Conservation (phyloP, 2,888 invertebrate genomes). For the Druceiella hillmani region DNA sequence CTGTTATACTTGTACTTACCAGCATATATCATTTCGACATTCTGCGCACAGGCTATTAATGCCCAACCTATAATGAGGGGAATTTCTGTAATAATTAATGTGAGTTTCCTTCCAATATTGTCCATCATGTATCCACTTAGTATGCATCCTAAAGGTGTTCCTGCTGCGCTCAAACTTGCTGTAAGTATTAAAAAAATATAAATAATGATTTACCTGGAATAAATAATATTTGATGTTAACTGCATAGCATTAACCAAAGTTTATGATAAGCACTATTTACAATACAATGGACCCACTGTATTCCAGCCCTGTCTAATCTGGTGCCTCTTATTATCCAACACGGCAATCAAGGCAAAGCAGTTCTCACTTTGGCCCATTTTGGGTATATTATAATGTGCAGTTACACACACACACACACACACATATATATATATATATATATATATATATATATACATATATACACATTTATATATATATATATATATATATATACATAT, state of each 20-base stretch:
- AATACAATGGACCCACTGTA: too few species aligned
- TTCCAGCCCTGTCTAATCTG: too few species aligned
- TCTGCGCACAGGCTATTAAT: constrained; percentile 52
- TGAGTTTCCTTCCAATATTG: constrained; percentile 57
- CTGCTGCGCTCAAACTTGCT: constrained; percentile 62
- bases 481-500: not conserved
- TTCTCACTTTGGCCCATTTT: too few species aligned
- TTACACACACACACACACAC: not conserved
- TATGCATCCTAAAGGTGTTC: constrained; percentile 65
- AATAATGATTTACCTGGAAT: not conserved
- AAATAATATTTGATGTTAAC: too few species aligned
- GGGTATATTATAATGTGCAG: not conserved
- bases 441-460: not conserved
- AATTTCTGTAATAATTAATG: constrained; percentile 59
- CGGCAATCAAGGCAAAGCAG: too few species aligned
- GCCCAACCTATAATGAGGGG: constrained; percentile 67
- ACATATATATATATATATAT: not conserved
- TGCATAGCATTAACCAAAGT: too few species aligned
- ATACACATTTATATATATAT: not conserved
- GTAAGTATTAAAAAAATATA: constrained; percentile 23
- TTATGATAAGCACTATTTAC: too few species aligned
- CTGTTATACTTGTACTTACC: too few species aligned
- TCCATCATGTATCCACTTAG: constrained; percentile 68
- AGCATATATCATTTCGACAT: constrained; percentile 56
- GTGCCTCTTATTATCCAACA: too few species aligned